Base-by-base conservation (phyloP, 1,140 invertebrate genomes). In the Apis dorsata region DNA sequence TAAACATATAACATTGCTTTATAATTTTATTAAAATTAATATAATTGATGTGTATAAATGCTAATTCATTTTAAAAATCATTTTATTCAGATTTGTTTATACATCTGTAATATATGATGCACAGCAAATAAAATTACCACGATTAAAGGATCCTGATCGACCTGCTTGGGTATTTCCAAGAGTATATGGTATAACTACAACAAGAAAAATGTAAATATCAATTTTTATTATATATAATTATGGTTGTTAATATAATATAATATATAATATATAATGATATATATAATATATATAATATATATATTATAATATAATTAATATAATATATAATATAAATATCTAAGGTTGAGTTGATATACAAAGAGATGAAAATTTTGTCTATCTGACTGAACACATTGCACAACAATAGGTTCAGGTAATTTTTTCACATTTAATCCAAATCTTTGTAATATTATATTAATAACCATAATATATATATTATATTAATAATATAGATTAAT, bases 281-380 rank as follows among this genome's bases (percentile, higher is more conserved):
- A 24, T 24, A 24, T 24, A 24, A 24, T 24, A 24, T 24, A 24
- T 24, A 24, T 24, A 24, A 24, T 24, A 24, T 24, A 24, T 24
- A 24, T 24, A 24, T 24, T 24, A 24, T 24, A 24, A 24, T 24
- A 24, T 24, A 24, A 24, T 24, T 24, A 24, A 24, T 24, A 24
- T 24, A 24, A 24, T 24, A 24, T 24, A 24, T 24, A 24, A 24
- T 24, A 24, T 24, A 24, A 9, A 97, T 86, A 92, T 97, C 94
- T 28, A 98, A 92, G 4, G 97, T 98, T 98, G 21, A 99, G 93
- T 93, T 98, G 97, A 84, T 97, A 96, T 60, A 97, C 95, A 15
- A 96, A 96, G 92, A 98, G 98, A 90, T 98, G 96, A 90, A 97
- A 97, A 12, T 94, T 91, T 79, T 95, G 93, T 21, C 97, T 96